Evolutionary conservation across 2,888 invertebrate species (phyloP), one percentile per base, ranked within the genome.

Genomic region (Rhogogaster chlorosoma): DNA sequence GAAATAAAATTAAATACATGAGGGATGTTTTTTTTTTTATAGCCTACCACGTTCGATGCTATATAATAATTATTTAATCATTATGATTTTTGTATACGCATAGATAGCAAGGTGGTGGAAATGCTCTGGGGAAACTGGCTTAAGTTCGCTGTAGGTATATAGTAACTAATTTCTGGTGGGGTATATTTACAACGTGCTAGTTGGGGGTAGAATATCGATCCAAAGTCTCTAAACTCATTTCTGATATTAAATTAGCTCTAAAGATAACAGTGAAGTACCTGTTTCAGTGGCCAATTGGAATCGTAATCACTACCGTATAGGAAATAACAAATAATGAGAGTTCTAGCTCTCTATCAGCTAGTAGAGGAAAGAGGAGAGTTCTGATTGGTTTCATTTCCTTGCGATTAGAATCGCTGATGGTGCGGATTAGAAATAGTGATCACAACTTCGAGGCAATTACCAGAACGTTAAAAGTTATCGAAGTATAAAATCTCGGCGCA

Each of bases 281-380:
- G 57, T 80, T 61, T 29, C 80, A 22, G 57, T 78, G 78, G 53
- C 32, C 78, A 53, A 78, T 78, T 78, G 78, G 26, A 78, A 57
- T 57, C 32, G 78, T 78, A 57, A 78, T 78, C 18, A 78, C 78
- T 80, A 80, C 61, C 22, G 26, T 32, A 29, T 38, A 57, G 80
- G 61, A 80, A 80, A 61, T 80, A 80, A 80, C 80, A 80, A 80
- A 61, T 80, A 80, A 80, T 80, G 80, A 80, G 61, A 61, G 57
- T 38, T 12, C 38, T 9, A n/a, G 32, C 36, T n/a, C 80, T 67
- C 67, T 67, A 67, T 67, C 67, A 26, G 67, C 32, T 29, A 61
- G 22, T 29, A 36, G 6, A 61, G 80, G 18, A 38, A 38, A n/a
- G 29, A 61, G 32, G 22, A 38, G 61, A 80, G 22, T 57, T 61